Percentiles rank a stretch among this genome's conserved stretches.
Conservation (phyloP, 2,797 vertebrate species). For the Epinephelus awoara region DNA sequence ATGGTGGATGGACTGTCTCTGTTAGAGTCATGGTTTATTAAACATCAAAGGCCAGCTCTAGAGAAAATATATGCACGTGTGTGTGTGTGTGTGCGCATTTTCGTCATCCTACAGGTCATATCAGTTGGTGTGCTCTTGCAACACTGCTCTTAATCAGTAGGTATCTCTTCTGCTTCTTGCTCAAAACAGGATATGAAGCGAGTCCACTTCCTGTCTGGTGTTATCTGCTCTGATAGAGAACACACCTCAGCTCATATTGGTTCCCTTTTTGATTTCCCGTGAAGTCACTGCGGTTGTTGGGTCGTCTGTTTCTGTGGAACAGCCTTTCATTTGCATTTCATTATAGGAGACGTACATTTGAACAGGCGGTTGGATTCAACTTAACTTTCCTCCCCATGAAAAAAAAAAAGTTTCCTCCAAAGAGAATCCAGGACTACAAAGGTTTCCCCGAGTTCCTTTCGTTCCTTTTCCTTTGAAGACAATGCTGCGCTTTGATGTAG, state of each 20-base stretch:
- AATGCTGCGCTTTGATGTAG: slow-evolving; percentile 68
- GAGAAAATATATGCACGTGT: slow-evolving; percentile 2
- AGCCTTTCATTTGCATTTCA: slow-evolving; percentile 35
- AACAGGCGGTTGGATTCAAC: slow-evolving; percentile 28
- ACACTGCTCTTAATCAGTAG: slow-evolving; percentile 41
- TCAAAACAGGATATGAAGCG: slow-evolving; percentile 78
- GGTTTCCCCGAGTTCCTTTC: slow-evolving; percentile 43
- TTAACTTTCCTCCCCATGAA: background rate
- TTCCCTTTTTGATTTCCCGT: slow-evolving; percentile 70
- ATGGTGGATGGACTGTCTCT: slow-evolving; percentile 35
- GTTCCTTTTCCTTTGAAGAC: slow-evolving; percentile 67
- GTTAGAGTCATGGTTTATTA: slow-evolving; percentile 9
- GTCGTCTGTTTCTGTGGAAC: background rate
- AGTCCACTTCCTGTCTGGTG: slow-evolving; percentile 56
- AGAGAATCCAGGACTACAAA: slow-evolving; percentile 65
- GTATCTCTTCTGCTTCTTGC: slow-evolving; percentile 60
- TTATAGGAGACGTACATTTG: slow-evolving; percentile 23
- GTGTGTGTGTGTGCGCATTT: background rate
- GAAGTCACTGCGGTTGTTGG: slow-evolving; percentile 42
- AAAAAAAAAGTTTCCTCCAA: slow-evolving; percentile 21
- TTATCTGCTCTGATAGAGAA: slow-evolving; percentile 47
- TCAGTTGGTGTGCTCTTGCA: slow-evolving; percentile 9
- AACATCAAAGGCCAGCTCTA: slow-evolving; percentile 46
- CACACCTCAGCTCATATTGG: slow-evolving; percentile 27
- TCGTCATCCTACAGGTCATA: slow-evolving; percentile 20